Conservation (phyloP, 2,113 vertebrate genomes). For the Odocoileus virginianus region DNA sequence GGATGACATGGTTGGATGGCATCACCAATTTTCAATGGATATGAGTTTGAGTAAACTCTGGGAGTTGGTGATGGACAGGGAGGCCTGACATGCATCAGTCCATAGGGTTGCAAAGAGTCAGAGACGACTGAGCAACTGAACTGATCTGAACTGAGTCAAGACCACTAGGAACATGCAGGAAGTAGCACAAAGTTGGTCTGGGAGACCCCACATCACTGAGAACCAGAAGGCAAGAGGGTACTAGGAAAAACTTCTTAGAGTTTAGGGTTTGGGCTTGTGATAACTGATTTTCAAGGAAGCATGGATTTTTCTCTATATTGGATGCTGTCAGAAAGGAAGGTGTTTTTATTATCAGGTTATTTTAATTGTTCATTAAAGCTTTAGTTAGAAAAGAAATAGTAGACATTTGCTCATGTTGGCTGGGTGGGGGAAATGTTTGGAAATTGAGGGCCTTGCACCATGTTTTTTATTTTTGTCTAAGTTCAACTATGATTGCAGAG, state of each 20-base stretch:
- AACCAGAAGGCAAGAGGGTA: neutral
- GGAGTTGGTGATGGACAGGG: neutral
- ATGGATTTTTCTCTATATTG: neutral
- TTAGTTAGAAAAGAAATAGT: neutral
- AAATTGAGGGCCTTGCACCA: neutral
- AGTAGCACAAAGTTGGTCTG: neutral
- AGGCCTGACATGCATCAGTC: neutral
- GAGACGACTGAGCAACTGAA: neutral
- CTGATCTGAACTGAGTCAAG: neutral
- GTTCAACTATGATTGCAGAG: neutral
- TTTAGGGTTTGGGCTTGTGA: neutral
- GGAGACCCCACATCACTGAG: neutral
- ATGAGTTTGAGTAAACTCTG: neutral
- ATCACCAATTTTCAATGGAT: neutral
- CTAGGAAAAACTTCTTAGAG: neutral
- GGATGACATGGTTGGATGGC: neutral
- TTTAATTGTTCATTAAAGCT: neutral
- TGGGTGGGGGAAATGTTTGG: neutral
- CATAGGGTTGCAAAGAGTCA: neutral
- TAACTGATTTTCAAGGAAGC: neutral
- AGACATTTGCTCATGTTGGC: neutral
- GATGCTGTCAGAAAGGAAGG: neutral
- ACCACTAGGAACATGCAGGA: neutral
- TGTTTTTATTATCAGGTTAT: neutral
- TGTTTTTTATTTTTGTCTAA: neutral